Percentiles rank a stretch among this genome's conserved stretches.
Evolutionary conservation across 2,797 vertebrate genomes (phyloP).

Genomic region (Anguilla pacifica): DNA sequence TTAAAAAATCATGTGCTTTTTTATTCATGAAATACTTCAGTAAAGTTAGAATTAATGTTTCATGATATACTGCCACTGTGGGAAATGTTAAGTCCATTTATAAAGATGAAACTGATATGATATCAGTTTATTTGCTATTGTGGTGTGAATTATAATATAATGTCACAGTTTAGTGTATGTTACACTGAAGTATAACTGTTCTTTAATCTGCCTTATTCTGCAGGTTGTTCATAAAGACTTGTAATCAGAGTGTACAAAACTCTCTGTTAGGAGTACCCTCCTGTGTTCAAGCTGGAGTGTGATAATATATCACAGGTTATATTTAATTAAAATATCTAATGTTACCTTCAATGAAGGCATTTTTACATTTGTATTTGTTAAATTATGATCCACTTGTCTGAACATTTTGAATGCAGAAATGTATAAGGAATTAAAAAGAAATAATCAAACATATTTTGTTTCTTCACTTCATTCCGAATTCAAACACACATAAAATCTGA

Average conservation of each 20-base stretch:
- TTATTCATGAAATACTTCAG: no score
- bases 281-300: no score
- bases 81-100: not conserved
- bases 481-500: no score
- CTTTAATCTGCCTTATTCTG: not conserved
- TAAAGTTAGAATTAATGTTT: no score
- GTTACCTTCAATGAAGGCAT: not conserved
- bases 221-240: not conserved
- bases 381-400: not conserved
- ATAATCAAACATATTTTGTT: no score
- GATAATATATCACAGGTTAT: no score
- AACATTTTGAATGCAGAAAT: not conserved
- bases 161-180: not conserved
- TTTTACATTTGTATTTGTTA: not conserved
- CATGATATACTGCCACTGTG: no score
- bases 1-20: no score
- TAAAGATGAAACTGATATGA: not conserved
- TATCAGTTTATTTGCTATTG: not conserved
- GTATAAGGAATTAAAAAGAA: no score
- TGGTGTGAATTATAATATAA: not conserved
- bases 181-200: not conserved
- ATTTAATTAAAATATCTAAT: not conserved
- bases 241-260: not conserved
- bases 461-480: no score
- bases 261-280: no score